A percentile compares a stretch with the other conserved stretches of the same genome.
Evolutionary conservation across 2,888 invertebrate species (phyloP).

Genomic region (Lamellibrachia columna): DNA sequence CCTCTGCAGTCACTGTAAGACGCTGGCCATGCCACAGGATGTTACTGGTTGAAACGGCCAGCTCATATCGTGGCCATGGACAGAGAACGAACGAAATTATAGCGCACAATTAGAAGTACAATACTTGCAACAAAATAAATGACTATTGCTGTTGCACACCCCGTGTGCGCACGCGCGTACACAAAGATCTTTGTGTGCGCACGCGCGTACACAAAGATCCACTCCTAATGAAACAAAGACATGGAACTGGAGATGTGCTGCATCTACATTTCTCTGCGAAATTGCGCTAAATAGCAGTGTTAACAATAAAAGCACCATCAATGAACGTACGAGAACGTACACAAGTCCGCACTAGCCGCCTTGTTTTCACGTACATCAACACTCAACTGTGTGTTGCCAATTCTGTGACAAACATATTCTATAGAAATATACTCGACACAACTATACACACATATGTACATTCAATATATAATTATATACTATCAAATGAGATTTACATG

Average conservation of each 20-base stretch:
- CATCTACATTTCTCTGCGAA: neutral
- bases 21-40: neutral
- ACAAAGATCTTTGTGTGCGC: neutral
- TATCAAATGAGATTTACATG: conserved; percentile 16
- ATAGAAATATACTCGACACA: conserved; percentile 3
- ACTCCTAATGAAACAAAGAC: neutral
- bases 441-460: conserved; percentile 6
- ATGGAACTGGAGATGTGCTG: conserved; percentile 9
- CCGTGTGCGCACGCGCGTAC: neutral
- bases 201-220: neutral
- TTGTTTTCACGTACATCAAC: neutral
- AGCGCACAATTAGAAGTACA: neutral
- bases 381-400: neutral
- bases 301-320: conserved; percentile 5
- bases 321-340: neutral
- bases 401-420: conserved; percentile 6
- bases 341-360: neutral
- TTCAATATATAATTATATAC: conserved; percentile 9
- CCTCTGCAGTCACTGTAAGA: too few relatives aligned
- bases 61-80: neutral
- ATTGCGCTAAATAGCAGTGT: conserved; percentile 16
- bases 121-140: neutral
- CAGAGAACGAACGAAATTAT: neutral
- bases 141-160: neutral
- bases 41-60: neutral